Evolutionary conservation across 1,140 invertebrate species (phyloP).

Genomic region (Dendrolimus punctatus): DNA sequence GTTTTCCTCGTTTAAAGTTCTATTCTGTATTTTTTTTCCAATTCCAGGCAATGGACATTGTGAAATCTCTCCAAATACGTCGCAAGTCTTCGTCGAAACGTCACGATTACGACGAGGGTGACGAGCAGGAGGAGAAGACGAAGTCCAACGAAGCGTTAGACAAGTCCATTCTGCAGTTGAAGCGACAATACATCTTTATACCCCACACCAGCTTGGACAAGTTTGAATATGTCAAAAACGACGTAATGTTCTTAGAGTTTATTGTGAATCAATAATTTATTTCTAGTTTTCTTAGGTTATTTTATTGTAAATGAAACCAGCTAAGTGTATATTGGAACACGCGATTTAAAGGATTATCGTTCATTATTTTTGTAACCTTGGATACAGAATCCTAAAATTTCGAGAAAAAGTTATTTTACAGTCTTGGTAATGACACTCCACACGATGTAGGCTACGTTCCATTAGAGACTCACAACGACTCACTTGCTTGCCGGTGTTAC

Average conservation of each 20-base stretch:
- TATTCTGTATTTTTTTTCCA: neutral
- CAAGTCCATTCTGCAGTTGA: constrained; percentile 52
- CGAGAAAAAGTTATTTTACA: too few relatives aligned
- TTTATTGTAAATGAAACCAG: too few relatives aligned
- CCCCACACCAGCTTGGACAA: constrained; percentile 78
- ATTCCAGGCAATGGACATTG: constrained; percentile 65
- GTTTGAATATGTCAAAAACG: constrained; percentile 77
- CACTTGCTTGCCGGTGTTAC: too few relatives aligned
- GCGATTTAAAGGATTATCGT: too few relatives aligned
- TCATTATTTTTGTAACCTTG: too few relatives aligned
- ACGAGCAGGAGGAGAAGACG: constrained; percentile 31
- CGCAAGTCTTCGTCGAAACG: constrained; percentile 48
- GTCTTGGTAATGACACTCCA: too few relatives aligned
- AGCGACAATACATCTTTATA: constrained; percentile 81
- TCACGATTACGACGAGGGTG: constrained; percentile 40
- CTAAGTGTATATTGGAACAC: too few relatives aligned
- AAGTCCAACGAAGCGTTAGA: constrained; percentile 44
- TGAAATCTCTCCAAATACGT: constrained; percentile 56
- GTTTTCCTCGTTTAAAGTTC: too few relatives aligned
- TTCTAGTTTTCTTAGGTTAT: neutral
- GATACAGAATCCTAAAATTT: too few relatives aligned
- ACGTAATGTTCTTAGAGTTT: constrained; percentile 79
- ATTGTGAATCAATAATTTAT: constrained; percentile 41
- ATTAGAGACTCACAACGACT: too few relatives aligned
- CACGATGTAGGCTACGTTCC: too few relatives aligned